These are phyloP conservation scores for Scelioninae gen. 2 DNA, from an alignment of 2,888 invertebrate genomes.

Conservation along the genomic window DNA sequence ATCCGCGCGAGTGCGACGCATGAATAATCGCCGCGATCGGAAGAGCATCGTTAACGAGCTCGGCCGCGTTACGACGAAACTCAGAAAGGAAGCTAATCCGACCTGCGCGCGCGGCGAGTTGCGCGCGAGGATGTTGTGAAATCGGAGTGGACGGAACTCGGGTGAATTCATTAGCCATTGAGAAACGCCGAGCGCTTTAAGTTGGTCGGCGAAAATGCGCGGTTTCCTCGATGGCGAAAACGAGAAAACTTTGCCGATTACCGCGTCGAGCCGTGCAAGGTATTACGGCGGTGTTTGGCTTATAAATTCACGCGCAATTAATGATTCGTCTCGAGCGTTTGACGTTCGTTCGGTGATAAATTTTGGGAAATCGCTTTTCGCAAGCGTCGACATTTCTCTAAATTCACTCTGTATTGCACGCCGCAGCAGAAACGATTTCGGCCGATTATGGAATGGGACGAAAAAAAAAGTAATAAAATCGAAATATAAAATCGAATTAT, in stretches of 20 bases:
- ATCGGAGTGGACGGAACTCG: conserved; percentile 59
- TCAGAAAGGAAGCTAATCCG: conserved; percentile 26
- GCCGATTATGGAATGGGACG: no score
- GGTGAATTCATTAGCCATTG: conserved; percentile 58
- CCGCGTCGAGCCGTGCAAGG: conserved; percentile 13
- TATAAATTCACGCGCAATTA: no score
- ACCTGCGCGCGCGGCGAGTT: conserved; percentile 17
- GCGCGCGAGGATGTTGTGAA: conserved; percentile 52
- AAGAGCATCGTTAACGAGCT: conserved; percentile 38
- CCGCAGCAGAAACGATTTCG: no score
- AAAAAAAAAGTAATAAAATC: no score
- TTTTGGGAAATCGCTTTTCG: no score
- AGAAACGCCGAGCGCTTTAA: conserved; percentile 54
- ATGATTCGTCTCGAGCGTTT: no score
- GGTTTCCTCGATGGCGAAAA: conserved; percentile 57
- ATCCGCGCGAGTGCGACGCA: neutral
- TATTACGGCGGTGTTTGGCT: conserved; percentile 30
- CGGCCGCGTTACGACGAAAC: conserved; percentile 45
- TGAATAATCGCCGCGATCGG: conserved; percentile 31
- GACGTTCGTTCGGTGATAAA: no score
- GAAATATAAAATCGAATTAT: no score
- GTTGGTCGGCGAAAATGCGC: conserved; percentile 58
- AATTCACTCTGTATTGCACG: no score
- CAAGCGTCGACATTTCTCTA: no score
- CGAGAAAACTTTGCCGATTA: conserved; percentile 46